phyloP scores from a whole-genome alignment of 2,113 vertebrate species.

The Brachypteracias leptosomus region DNA sequence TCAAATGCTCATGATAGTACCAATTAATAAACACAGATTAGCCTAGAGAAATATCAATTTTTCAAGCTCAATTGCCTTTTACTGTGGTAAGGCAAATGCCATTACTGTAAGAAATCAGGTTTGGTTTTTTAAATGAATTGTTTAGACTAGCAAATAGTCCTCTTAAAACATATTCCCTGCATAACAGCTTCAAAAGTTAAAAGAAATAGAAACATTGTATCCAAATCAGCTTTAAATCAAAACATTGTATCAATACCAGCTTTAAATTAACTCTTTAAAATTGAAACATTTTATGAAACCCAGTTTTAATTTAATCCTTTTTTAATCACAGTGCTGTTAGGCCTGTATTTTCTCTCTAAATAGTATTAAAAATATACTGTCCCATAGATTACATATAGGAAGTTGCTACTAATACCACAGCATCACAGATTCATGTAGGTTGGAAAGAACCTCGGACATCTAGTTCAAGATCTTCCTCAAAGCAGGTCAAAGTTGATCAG shows the following conservation, averaged over 20 bases:
- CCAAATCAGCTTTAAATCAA: neutral
- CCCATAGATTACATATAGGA: accelerated
- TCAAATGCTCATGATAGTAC: neutral
- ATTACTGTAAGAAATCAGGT: neutral
- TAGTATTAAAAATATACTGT: neutral
- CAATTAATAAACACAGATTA: neutral
- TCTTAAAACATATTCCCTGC: neutral
- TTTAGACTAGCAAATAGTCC: neutral
- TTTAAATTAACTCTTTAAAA: neutral
- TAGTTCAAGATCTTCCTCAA: neutral
- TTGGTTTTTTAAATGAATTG: neutral
- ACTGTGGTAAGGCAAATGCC: neutral
- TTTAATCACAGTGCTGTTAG: neutral
- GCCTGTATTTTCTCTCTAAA: neutral
- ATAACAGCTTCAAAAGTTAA: neutral
- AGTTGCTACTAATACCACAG: neutral
- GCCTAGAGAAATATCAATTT: neutral
- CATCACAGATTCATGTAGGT: neutral
- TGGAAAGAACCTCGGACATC: neutral
- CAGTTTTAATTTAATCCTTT: neutral
- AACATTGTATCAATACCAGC: neutral
- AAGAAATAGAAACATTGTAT: neutral
- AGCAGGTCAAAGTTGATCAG: neutral
- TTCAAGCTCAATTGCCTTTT: neutral
- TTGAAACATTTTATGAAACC: neutral